Percentiles rank a stretch among this genome's conserved stretches.
phyloP scores from a whole-genome alignment of 2,797 vertebrate species.

The Sebastes trivittatus region DNA sequence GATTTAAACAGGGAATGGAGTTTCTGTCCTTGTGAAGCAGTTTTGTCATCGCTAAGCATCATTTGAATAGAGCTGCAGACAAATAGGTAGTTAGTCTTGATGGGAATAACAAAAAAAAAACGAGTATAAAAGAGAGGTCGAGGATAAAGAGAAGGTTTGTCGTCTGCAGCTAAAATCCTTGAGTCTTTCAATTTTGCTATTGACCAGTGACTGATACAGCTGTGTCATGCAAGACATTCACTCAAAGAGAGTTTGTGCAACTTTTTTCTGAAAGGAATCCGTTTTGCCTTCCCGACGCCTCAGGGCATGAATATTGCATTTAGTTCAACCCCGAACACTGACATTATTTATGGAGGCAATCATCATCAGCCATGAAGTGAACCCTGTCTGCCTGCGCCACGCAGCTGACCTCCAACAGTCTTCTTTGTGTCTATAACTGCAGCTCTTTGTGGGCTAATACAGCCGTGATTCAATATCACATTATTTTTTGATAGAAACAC shows the following conservation, averaged over 20 bases:
- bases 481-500: background rate
- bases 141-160: constrained; percentile 15
- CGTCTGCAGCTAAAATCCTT: constrained; percentile 5
- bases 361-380: constrained; percentile 62
- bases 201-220: constrained; percentile 22
- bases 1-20: constrained; percentile 16
- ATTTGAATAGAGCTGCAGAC: constrained; percentile 28
- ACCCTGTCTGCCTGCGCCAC: constrained; percentile 30
- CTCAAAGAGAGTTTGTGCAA: constrained; percentile 41
- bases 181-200: constrained; percentile 13
- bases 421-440: constrained; percentile 20
- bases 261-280: constrained; percentile 28
- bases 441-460: constrained; percentile 17
- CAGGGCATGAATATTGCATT: constrained; percentile 63
- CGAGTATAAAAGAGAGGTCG: background rate
- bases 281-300: constrained; percentile 46
- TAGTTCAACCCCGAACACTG: constrained; percentile 57
- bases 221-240: constrained; percentile 22
- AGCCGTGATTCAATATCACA: background rate
- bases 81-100: constrained; percentile 37
- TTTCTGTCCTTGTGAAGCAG: constrained; percentile 29
- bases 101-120: background rate
- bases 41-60: constrained; percentile 18
- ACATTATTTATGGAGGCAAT: constrained; percentile 67
- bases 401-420: constrained; percentile 55